These are phyloP conservation scores for Acanthoscelides obtectus DNA, from an alignment of 2,888 invertebrate genomes.

Conservation along the genomic window DNA sequence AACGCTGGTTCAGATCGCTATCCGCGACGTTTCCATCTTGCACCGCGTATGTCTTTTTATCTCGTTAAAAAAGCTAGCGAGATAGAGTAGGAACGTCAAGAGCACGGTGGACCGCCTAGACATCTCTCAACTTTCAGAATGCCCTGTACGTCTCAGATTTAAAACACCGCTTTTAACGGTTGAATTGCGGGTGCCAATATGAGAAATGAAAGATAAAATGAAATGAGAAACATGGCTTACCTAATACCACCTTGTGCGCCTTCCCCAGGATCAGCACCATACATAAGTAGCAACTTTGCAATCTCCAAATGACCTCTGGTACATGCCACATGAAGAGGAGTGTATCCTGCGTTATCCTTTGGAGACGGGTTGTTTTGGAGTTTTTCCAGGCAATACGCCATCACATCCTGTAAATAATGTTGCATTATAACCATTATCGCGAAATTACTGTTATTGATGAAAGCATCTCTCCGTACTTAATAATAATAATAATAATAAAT, in stretches of 20 bases:
- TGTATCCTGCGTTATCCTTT: constrained; percentile 89
- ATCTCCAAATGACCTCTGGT: constrained; percentile 84
- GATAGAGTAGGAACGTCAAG: too few species aligned
- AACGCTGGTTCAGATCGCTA: too few species aligned
- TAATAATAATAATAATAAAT: neutral
- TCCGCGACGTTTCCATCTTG: too few species aligned
- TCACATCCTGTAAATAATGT: constrained; percentile 65
- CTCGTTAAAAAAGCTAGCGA: too few species aligned
- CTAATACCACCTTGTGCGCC: constrained; percentile 88
- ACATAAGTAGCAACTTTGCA: constrained; percentile 75
- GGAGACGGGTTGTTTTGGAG: constrained; percentile 78
- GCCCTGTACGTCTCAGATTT: too few species aligned
- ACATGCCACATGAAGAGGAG: constrained; percentile 89
- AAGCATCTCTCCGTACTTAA: neutral
- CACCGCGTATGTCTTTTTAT: too few species aligned
- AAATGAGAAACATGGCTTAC: constrained; percentile 48
- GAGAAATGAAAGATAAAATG: too few species aligned
- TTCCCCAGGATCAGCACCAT: constrained; percentile 88
- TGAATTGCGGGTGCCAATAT: too few species aligned
- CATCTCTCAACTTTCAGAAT: too few species aligned
- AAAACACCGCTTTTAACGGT: too few species aligned
- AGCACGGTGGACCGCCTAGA: too few species aligned
- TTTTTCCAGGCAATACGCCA: constrained; percentile 84
- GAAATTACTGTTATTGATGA: neutral
- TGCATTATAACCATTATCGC: neutral